Conservation (phyloP, 2,113 vertebrate species). For the Phodopus roborovskii region DNA sequence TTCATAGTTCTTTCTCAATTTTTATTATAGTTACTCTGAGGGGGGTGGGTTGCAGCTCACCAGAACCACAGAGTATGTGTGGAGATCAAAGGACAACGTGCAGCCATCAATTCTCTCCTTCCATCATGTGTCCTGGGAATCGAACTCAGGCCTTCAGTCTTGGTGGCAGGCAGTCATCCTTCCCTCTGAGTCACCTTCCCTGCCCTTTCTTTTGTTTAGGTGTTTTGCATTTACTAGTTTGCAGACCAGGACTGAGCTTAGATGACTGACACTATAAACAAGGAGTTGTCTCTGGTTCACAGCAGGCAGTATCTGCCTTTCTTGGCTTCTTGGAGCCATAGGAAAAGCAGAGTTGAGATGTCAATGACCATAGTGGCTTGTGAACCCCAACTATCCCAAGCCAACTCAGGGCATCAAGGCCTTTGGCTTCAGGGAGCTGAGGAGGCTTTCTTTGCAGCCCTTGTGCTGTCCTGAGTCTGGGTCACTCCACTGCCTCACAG, state of each 20-base stretch:
- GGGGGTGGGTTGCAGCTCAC: not conserved
- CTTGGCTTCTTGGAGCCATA: not conserved
- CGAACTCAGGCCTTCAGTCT: not conserved
- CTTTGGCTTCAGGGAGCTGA: not conserved
- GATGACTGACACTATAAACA: not conserved
- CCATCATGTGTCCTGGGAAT: not conserved
- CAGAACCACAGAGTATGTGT: not conserved
- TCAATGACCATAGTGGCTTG: accelerated
- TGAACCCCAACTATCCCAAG: accelerated
- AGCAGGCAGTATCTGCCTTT: not conserved
- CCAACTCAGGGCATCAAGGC: not conserved
- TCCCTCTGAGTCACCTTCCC: not conserved
- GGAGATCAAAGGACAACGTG: not conserved
- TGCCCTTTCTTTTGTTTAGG: not conserved
- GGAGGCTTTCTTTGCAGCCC: not conserved
- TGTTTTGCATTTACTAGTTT: not conserved
- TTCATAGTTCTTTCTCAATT: not conserved
- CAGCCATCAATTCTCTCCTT: too few relatives aligned
- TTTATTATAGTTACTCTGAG: not conserved
- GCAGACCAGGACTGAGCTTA: not conserved
- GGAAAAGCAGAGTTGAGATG: not conserved
- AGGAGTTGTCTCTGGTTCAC: too few relatives aligned
- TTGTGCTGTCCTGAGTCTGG: not conserved
- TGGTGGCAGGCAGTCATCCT: accelerated
- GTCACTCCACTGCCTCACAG: conserved; percentile 12